Conservation (phyloP, 2,888 invertebrate species). For the Parnassius apollo region DNA sequence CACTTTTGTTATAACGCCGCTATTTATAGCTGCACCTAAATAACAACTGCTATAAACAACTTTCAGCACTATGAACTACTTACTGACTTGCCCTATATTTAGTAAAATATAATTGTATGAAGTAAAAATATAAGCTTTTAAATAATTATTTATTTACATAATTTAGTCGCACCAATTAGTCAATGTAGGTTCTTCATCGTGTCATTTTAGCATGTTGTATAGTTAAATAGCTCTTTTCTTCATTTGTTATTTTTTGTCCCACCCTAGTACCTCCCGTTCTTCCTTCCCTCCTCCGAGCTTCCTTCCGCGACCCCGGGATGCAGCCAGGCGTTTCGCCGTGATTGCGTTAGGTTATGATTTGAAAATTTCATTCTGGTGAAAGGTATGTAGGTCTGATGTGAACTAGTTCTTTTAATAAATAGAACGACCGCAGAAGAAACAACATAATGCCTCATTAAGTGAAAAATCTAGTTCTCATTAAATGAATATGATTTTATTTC, state of each 20-base stretch:
- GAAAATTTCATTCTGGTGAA: constrained; percentile 23
- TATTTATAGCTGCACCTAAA: constrained; percentile 22
- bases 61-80: constrained; percentile 11
- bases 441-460: too few species aligned
- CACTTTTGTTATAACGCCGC: constrained; percentile 21
- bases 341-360: constrained; percentile 27
- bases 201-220: neutral
- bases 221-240: constrained; percentile 5
- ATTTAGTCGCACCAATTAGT: neutral
- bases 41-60: constrained; percentile 17
- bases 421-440: constrained; percentile 1
- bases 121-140: too few species aligned
- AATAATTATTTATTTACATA: too few species aligned
- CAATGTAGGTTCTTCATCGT: neutral
- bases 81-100: neutral
- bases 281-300: neutral
- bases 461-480: too few species aligned
- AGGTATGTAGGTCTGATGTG: constrained; percentile 15
- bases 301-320: constrained; percentile 11
- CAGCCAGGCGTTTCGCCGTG: constrained; percentile 5
- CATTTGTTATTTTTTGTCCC: constrained; percentile 15
- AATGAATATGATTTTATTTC: too few species aligned
- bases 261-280: constrained; percentile 11
- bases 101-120: too few species aligned
- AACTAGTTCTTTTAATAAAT: constrained; percentile 16